These are phyloP conservation scores for Sphenopsis melanotis DNA, from an alignment of 2,797 vertebrate genomes.

Conservation along the genomic window DNA sequence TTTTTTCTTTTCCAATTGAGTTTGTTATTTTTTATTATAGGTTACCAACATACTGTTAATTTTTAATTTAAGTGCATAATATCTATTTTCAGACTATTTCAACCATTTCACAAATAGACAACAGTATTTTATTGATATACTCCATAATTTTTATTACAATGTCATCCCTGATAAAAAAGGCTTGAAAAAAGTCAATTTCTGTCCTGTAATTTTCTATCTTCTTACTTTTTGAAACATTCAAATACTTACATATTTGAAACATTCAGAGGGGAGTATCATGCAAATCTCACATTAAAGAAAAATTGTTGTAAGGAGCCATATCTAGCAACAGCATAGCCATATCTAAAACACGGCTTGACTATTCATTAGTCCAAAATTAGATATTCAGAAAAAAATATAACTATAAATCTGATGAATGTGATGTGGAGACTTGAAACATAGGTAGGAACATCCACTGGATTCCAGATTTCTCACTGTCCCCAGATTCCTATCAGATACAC, in stretches of 20 bases:
- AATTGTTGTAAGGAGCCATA: background rate
- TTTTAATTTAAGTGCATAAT: background rate
- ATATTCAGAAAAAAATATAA: background rate
- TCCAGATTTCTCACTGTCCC: background rate
- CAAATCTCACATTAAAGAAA: background rate
- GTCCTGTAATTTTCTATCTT: background rate
- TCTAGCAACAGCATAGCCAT: background rate
- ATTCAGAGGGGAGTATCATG: background rate
- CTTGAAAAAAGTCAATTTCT: background rate
- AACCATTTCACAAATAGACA: background rate
- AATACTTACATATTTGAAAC: background rate
- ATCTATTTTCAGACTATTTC: background rate
- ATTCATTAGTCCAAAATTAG: background rate
- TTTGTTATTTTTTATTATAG: background rate
- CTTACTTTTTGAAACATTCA: background rate
- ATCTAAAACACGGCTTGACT: background rate
- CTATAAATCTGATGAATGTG: background rate
- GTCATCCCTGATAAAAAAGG: background rate
- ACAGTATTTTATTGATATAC: background rate
- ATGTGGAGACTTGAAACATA: background rate
- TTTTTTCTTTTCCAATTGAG: background rate
- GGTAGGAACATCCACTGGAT: background rate
- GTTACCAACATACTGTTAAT: background rate
- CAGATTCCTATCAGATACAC: background rate
- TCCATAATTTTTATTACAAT: background rate